phyloP scores from a whole-genome alignment of 2,888 invertebrate genomes.

The Diploptera punctata region DNA sequence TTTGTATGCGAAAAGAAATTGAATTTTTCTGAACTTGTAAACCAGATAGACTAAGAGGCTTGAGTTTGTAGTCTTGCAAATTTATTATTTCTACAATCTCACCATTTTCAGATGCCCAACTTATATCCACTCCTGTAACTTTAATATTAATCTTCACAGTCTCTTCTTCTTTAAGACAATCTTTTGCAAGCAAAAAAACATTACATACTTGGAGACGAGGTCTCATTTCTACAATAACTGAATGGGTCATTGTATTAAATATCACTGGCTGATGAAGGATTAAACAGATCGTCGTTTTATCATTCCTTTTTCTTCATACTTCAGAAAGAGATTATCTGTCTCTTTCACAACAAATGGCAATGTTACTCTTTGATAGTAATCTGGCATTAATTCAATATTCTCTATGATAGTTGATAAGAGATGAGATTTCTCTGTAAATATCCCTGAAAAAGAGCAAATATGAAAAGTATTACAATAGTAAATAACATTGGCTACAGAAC shows the following conservation, averaged over 20 bases:
- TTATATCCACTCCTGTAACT: slow-evolving; percentile 26
- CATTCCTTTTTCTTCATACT: slow-evolving; percentile 66
- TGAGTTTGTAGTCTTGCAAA: slow-evolving; percentile 47
- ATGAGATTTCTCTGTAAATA: slow-evolving; percentile 85
- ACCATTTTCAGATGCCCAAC: not conserved
- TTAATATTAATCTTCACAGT: slow-evolving; percentile 41
- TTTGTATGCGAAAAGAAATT: slow-evolving; percentile 55
- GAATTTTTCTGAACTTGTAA: slow-evolving; percentile 48
- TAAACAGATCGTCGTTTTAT: slow-evolving; percentile 50
- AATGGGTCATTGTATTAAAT: slow-evolving; percentile 51
- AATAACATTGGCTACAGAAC: too few relatives aligned
- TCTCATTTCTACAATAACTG: slow-evolving; percentile 65
- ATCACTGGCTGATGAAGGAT: not conserved
- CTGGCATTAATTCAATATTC: slow-evolving; percentile 81
- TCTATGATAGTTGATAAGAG: slow-evolving; percentile 86
- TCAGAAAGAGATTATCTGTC: slow-evolving; percentile 72
- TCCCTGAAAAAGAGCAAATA: slow-evolving; percentile 59
- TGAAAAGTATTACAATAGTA: not conserved
- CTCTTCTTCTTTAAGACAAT: slow-evolving; percentile 57
- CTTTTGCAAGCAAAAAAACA: slow-evolving; percentile 61
- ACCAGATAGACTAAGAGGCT: slow-evolving; percentile 51
- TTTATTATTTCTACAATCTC: slow-evolving; percentile 32
- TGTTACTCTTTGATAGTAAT: slow-evolving; percentile 85
- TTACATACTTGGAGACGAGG: slow-evolving; percentile 66
- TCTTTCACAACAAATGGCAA: slow-evolving; percentile 82